Base-by-base conservation (phyloP, 2,113 vertebrate species). In the Mobula hypostoma region DNA sequence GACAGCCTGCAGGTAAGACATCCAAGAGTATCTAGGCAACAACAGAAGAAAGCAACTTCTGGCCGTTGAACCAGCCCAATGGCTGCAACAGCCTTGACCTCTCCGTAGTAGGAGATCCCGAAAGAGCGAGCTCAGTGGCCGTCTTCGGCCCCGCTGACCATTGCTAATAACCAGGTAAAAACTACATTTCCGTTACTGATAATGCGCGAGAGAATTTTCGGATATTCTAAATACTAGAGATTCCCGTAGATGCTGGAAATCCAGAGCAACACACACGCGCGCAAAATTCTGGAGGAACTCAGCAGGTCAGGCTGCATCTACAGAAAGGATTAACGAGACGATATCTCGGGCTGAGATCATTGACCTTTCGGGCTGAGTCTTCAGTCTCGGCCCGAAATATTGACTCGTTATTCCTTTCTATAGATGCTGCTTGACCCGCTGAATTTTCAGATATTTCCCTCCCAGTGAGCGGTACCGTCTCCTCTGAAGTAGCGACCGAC, bases 1-100 rank as follows among this genome's bases (percentile, higher is more conserved):
- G 91, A 93, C 83, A 95, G 95, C 6, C 94, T 97, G 1, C 97
- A 97, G 96, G 97, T 97, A 94, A 94, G 77, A 94, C 14, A 2
- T 61, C 48, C 12, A 36, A 32, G n/a, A n/a, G 14, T 90, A n/a
- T 6, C 27, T 17, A 66, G 58, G 85, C 29, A 32, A 63, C 58
- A 88, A 21, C 58, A 66, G 85, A 32, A 17, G 14, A 63, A 14
- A n/a, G 58, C 63, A 63, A 66, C 6, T 7, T 32, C 29, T 36
- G 14, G 85, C 61, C 61, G 7, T 17, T 7, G 61, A 90, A 90
- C 32, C n/a, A 32, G 58, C 15, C 12, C 58, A 88, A 63, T 87
- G 56, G 61, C 58, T n/a, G 27, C 29, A n/a, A 29, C 40, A 27
- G 85, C 66, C 85, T 90, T 27, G 56, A 32, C 58, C 85, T 63